Evolutionary conservation across 2,888 invertebrate species (phyloP).

Genomic region (Boloria selene): DNA sequence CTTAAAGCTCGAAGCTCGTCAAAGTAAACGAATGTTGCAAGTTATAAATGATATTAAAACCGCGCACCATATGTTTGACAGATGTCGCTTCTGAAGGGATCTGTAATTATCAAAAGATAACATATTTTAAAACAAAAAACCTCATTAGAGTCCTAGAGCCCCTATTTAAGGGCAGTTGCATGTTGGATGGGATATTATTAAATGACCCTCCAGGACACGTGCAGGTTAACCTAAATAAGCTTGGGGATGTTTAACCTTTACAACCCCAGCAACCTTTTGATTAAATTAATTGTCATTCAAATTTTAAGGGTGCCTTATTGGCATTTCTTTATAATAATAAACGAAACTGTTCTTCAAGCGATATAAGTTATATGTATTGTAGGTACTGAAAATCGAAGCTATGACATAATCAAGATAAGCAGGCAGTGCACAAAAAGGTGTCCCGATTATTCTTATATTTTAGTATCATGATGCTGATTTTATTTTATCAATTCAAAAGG

Average conservation of each 20-base stretch:
- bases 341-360: too few relatives aligned
- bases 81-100: background rate
- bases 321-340: background rate
- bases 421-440: too few relatives aligned
- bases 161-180: constrained; percentile 23
- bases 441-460: too few relatives aligned
- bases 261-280: constrained; percentile 25
- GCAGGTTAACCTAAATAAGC: constrained; percentile 42
- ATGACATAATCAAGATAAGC: too few relatives aligned
- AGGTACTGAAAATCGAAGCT: too few relatives aligned
- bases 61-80: background rate
- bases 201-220: constrained; percentile 37
- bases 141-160: constrained; percentile 34
- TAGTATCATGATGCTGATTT: too few relatives aligned
- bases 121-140: constrained; percentile 29
- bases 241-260: constrained; percentile 39
- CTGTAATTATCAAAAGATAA: background rate
- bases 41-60: too few relatives aligned
- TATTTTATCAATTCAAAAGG: too few relatives aligned
- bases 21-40: too few relatives aligned
- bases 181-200: constrained; percentile 28
- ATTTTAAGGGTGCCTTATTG: background rate
- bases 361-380: too few relatives aligned
- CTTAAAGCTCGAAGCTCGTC: too few relatives aligned
- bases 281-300: constrained; percentile 20